Evolutionary conservation across 2,797 vertebrate genomes (phyloP), one percentile per base, ranked within the genome.

Genomic region (Luscinia megarhynchos): DNA sequence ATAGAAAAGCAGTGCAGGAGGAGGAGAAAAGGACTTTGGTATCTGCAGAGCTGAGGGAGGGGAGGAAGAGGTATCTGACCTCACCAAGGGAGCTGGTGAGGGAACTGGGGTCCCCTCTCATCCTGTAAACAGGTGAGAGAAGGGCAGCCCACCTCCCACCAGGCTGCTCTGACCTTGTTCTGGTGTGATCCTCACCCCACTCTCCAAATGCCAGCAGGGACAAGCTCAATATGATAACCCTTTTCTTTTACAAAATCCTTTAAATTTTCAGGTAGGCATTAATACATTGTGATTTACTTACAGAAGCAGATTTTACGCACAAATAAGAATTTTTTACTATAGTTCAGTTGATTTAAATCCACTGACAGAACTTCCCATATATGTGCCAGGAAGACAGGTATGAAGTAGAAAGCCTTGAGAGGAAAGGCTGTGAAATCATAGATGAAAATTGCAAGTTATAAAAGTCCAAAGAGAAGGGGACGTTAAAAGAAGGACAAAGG

Each of bases 61-160:
- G 6, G 43, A 8, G 11, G 16, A 67, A 32, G 22, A 15, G 16
- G 11, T 41, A 10, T 8, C 0, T 4, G 27, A 24, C 12, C 43
- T 26, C 58, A 55, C 11, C 14, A 14, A 45, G 11, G 19, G 2
- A 6, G 4, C 6, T 32, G 8, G 3, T 26, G 21, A 11, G 30
- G 15, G 21, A 34, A 23, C 0, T 43, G 4, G 5, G 4, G 24
- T 45, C 29, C 29, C 18, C 53, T 51, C 41, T 84, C 16, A 27
- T 1, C 0, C 34, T 26, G 45, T 0, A 0, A 63, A 45, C 0
- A 0, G 8, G 32, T 21, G 41, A 59, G 24, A 20, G 32, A 76
- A 64, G 15, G 24, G 29, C 24, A 76, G n/a, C 32, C 12, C 46
- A 40, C 20, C 4, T 68, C 20, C 23, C 6, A 3, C 1, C 3